Conservation (phyloP, 1,140 invertebrate genomes). For the Tribolium madens region DNA sequence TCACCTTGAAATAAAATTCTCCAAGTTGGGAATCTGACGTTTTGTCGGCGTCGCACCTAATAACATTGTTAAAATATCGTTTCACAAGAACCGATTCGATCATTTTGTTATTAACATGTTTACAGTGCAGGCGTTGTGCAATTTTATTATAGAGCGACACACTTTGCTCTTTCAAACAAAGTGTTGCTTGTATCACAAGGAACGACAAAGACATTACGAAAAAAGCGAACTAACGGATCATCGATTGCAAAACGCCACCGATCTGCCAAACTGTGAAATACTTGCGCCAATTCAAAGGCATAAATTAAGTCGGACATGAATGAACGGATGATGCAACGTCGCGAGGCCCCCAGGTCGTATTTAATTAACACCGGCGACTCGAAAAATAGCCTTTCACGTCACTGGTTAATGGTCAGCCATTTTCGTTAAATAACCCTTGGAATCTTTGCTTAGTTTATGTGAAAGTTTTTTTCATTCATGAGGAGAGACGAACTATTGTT, state of each 20-base stretch:
- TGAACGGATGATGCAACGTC: not conserved
- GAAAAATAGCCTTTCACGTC: not conserved
- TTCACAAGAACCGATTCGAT: conserved; percentile 5
- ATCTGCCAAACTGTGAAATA: not conserved
- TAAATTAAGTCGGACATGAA: conserved; percentile 16
- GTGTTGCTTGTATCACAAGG: not conserved
- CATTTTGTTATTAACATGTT: conserved; percentile 30
- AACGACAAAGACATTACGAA: not conserved
- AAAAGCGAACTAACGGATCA: not conserved
- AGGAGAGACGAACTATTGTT: conserved; percentile 7
- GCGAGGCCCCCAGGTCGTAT: not conserved
- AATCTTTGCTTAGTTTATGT: not conserved
- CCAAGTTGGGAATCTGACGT: not conserved
- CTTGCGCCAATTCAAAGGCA: not conserved
- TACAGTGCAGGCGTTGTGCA: conserved; percentile 9
- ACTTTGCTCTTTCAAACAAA: conserved; percentile 6
- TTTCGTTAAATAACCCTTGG: too few relatives aligned
- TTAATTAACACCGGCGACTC: not conserved
- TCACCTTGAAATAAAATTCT: conserved; percentile 10
- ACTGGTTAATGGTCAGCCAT: not conserved
- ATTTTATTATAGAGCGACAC: conserved; percentile 23
- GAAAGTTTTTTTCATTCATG: conserved; percentile 16
- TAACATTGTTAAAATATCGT: not conserved
- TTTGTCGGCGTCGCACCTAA: not conserved
- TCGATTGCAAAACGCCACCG: not conserved